These are phyloP conservation scores for Drosophila sturtevanti DNA, from an alignment of 1,140 invertebrate species.

Conservation along the genomic window DNA sequence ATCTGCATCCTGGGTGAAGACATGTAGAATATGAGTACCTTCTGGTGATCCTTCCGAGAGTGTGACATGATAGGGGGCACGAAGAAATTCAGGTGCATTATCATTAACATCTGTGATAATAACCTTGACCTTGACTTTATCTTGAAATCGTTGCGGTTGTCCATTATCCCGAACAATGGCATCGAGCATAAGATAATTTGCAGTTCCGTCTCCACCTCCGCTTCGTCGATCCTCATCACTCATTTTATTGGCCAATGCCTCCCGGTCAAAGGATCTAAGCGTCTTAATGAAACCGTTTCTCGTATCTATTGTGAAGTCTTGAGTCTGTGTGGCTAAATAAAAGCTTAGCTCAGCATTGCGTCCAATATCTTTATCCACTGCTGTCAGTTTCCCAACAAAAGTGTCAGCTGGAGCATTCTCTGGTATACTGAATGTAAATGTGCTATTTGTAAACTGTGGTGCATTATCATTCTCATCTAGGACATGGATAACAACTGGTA, in stretches of 20 bases:
- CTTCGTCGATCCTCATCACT: slow-evolving; percentile 66
- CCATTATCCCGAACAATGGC: slow-evolving; percentile 95
- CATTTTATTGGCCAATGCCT: slow-evolving; percentile 86
- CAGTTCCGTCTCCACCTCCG: slow-evolving; percentile 17
- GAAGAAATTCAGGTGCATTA: slow-evolving; percentile 93
- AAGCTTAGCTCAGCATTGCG: slow-evolving; percentile 96
- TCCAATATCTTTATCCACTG: slow-evolving; percentile 95
- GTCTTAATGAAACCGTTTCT: slow-evolving; percentile 96
- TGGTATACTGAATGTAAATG: slow-evolving; percentile 92
- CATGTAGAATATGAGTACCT: slow-evolving; percentile 91
- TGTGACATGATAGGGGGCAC: slow-evolving; percentile 92
- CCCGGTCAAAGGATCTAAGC: slow-evolving; percentile 92
- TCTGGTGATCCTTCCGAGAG: slow-evolving; percentile 91
- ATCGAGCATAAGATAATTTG: slow-evolving; percentile 91
- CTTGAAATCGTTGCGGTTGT: slow-evolving; percentile 87
- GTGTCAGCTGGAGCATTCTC: slow-evolving; percentile 95
- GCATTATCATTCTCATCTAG: slow-evolving; percentile 98
- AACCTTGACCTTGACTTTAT: slow-evolving; percentile 95
- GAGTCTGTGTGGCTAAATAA: slow-evolving; percentile 89
- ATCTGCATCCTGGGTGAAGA: slow-evolving; percentile 94
- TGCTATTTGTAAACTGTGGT: slow-evolving; percentile 93
- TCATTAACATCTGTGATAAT: slow-evolving; percentile 96
- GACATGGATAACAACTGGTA: slow-evolving; percentile 94
- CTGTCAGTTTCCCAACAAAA: slow-evolving; percentile 94
- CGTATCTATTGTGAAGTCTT: slow-evolving; percentile 94